phyloP scores from a whole-genome alignment of 2,113 vertebrate genomes.

The Misgurnus anguillicaudatus region DNA sequence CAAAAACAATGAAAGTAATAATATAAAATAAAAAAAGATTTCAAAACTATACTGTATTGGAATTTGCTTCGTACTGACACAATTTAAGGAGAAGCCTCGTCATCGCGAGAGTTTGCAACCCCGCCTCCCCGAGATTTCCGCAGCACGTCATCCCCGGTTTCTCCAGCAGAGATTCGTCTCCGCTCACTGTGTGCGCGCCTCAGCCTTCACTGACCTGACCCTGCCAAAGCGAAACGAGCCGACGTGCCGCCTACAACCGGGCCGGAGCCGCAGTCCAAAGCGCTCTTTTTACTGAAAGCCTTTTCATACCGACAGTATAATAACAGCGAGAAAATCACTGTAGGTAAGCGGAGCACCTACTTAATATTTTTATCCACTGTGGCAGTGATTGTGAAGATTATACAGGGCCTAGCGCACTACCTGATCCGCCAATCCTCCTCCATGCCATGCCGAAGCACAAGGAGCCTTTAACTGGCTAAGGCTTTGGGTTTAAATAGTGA shows the following conservation, averaged over 20 bases:
- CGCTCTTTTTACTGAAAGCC: conserved; percentile 60
- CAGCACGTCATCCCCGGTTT: neutral
- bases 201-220: conserved; percentile 66
- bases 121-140: conserved; percentile 5
- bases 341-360: conserved; percentile 47
- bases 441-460: neutral
- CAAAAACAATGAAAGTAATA: no score
- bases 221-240: conserved; percentile 65
- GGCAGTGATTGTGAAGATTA: conserved; percentile 7
- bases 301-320: conserved; percentile 52
- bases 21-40: no score
- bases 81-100: neutral
- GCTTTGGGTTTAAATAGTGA: neutral
- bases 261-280: conserved; percentile 54
- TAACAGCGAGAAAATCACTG: conserved; percentile 1
- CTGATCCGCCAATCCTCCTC: neutral
- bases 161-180: conserved; percentile 14
- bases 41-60: no score
- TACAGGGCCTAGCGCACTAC: conserved; percentile 16
- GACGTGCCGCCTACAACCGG: conserved; percentile 58
- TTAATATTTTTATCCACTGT: neutral
- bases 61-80: no score
- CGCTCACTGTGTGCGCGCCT: neutral
- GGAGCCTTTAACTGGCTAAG: neutral
- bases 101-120: neutral